Conservation (phyloP, 2,888 invertebrate genomes). For the Agrypnus murinus region DNA sequence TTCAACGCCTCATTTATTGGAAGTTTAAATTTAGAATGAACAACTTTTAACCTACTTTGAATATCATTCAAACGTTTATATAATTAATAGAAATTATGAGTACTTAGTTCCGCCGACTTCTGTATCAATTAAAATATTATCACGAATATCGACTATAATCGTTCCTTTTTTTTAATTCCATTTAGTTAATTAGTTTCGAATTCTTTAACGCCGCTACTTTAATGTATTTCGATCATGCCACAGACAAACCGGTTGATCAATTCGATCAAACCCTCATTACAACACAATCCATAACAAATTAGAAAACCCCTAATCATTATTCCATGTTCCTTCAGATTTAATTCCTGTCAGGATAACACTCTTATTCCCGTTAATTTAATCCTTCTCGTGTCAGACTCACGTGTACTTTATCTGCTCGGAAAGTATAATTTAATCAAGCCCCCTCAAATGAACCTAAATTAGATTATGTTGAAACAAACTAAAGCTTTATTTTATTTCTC, state of each 20-base stretch:
- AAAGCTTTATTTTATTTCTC: not conserved
- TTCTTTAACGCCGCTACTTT: not conserved
- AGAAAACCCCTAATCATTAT: not conserved
- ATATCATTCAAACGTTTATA: not conserved
- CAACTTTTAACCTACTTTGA: not conserved
- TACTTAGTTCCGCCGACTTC: not conserved
- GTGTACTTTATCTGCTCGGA: not conserved
- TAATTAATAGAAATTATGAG: conserved; percentile 11
- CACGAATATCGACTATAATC: conserved; percentile 1
- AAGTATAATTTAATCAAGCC: not conserved
- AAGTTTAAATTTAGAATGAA: not conserved
- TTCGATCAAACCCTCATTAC: too few species aligned
- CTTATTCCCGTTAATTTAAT: not conserved
- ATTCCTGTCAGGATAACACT: not conserved
- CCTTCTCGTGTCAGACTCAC: not conserved
- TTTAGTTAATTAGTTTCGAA: not conserved
- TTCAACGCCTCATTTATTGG: not conserved
- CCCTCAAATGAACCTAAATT: not conserved
- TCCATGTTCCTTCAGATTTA: not conserved
- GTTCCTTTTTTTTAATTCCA: not conserved
- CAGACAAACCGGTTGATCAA: conserved; percentile 3
- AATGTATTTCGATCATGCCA: not conserved
- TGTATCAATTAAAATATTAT: conserved; percentile 8
- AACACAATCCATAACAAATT: too few species aligned
- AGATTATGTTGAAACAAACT: too few species aligned